Evolutionary conservation across 2,797 vertebrate genomes (phyloP).

Genomic region (Crenuchus spilurus): DNA sequence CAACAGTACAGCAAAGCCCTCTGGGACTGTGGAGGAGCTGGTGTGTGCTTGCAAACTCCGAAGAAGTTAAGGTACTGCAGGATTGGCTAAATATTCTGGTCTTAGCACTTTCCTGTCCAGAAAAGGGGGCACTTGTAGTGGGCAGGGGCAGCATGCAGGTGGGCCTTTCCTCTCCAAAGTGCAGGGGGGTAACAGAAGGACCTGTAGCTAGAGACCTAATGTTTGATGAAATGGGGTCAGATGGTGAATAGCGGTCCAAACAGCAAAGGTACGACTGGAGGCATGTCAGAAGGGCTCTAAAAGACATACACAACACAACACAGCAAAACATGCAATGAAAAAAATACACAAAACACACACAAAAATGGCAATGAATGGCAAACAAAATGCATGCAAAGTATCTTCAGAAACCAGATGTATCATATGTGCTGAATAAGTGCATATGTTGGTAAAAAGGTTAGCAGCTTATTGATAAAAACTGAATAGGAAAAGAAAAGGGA

Average conservation of each 20-base stretch:
- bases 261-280: slow-evolving; percentile 67
- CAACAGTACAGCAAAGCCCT: slow-evolving; percentile 49
- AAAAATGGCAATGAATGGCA: slow-evolving; percentile 3
- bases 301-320: slow-evolving; percentile 63
- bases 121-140: slow-evolving; percentile 18
- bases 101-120: slow-evolving; percentile 14
- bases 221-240: slow-evolving; percentile 50
- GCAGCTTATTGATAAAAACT: too few relatives aligned
- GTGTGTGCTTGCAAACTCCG: slow-evolving; percentile 61
- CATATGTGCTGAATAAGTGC: neutral
- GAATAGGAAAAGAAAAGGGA: too few relatives aligned
- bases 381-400: slow-evolving; percentile 19
- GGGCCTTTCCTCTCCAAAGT: slow-evolving; percentile 65
- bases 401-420: neutral
- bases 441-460: neutral
- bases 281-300: slow-evolving; percentile 77
- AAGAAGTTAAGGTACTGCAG: slow-evolving; percentile 67
- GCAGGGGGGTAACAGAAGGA: slow-evolving; percentile 58
- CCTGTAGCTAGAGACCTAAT: slow-evolving; percentile 31
- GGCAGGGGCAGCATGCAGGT: slow-evolving; percentile 60
- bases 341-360: slow-evolving; percentile 4
- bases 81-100: slow-evolving; percentile 64
- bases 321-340: slow-evolving; percentile 4
- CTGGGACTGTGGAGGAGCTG: slow-evolving; percentile 63
- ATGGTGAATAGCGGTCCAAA: slow-evolving; percentile 57